A percentile compares a stretch with the other conserved stretches of the same genome.
Evolutionary conservation across 2,113 vertebrate species (phyloP).

Genomic region (Catagonus wagneri): DNA sequence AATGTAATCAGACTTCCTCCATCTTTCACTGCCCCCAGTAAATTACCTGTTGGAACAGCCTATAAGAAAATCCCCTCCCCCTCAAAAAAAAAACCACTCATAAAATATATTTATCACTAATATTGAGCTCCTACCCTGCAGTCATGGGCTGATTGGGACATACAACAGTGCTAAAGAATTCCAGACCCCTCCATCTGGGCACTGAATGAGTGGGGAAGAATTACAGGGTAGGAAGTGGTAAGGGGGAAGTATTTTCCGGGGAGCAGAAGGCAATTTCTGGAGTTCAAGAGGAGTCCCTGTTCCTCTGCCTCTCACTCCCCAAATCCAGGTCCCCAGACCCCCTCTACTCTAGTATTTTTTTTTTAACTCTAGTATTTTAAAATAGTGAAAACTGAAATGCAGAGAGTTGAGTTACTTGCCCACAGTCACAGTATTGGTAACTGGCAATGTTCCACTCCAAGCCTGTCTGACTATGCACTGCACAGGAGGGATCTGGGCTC

Average conservation of each 20-base stretch:
- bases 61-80: slow-evolving; percentile 51
- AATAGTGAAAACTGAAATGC: neutral
- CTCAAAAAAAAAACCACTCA: slow-evolving; percentile 5
- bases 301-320: neutral
- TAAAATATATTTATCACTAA: slow-evolving; percentile 40
- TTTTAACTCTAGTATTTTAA: slow-evolving; percentile 34
- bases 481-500: slow-evolving; percentile 30
- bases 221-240: neutral
- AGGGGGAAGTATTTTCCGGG: neutral
- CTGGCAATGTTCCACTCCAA: neutral
- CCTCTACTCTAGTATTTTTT: slow-evolving; percentile 17
- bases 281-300: neutral
- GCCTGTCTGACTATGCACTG: neutral
- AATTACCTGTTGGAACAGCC: slow-evolving; percentile 47
- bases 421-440: neutral
- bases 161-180: neutral
- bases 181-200: neutral
- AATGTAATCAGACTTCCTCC: slow-evolving; percentile 36
- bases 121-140: neutral
- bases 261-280: slow-evolving; percentile 12
- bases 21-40: slow-evolving; percentile 18
- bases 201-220: neutral
- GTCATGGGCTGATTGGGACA: slow-evolving; percentile 35
- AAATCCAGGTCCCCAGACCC: neutral
- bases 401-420: neutral